phyloP scores from a whole-genome alignment of 2,797 vertebrate species.

The Morus bassanus region DNA sequence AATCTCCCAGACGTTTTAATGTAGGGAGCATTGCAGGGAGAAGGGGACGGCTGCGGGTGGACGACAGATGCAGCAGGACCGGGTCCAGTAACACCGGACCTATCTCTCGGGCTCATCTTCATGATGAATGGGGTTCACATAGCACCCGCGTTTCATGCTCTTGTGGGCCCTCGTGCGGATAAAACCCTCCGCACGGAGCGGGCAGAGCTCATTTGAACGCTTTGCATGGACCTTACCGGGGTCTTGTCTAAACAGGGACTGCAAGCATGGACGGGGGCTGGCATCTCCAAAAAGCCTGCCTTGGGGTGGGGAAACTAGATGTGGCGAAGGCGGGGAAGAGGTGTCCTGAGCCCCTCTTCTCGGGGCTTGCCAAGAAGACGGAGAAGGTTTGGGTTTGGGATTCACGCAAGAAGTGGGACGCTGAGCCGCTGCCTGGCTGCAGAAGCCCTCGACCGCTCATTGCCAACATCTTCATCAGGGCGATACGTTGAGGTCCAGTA shows the following conservation, averaged over 20 bases:
- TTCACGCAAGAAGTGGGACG: background rate
- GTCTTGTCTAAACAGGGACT: background rate
- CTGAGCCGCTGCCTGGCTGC: background rate
- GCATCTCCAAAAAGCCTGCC: background rate
- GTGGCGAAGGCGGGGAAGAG: background rate
- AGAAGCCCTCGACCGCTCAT: background rate
- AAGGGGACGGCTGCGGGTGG: rapidly evolving
- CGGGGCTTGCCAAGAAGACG: background rate
- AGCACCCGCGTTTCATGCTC: background rate
- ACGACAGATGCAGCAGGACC: background rate
- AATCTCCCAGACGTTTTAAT: background rate
- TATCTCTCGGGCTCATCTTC: background rate
- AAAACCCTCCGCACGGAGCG: background rate
- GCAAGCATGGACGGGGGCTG: background rate
- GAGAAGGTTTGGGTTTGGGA: background rate
- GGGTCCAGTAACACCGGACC: background rate
- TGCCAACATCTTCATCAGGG: rapidly evolving
- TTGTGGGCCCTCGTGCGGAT: rapidly evolving
- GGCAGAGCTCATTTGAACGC: background rate
- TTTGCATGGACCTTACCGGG: rapidly evolving
- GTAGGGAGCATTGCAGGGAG: background rate
- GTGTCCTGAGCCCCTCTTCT: background rate
- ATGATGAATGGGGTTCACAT: background rate
- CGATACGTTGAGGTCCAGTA: rapidly evolving
- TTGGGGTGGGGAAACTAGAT: too few relatives aligned